Evolutionary conservation across 2,888 invertebrate genomes (phyloP), one percentile per base, ranked within the genome.

Genomic region (Hymenopus coronatus): DNA sequence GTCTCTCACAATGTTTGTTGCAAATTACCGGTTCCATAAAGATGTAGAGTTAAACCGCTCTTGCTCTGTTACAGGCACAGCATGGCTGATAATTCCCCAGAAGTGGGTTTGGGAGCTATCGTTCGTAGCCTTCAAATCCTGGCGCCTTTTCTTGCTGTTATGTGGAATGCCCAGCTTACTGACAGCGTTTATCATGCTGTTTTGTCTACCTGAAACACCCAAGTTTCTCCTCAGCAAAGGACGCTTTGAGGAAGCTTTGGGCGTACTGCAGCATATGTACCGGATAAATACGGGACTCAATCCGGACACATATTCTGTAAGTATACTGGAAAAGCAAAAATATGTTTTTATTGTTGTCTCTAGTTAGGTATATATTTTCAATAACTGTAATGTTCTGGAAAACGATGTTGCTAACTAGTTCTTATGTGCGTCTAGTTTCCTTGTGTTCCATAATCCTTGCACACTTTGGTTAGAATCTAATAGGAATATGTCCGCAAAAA

Each of bases 81-180:
- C 97, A 12, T 96, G 97, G 96, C 92, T 94, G 7, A 93, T 97
- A 30, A 94, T 98, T 89, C 96, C 97, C 0, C 93, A 95, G 84
- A 92, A 94, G 28, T 94, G 95, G 94, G 92, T 94, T 82, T 28
- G 89, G 15, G 33, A 86, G 27, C 84, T 90, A 84, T 84, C 89
- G 9, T 87, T 88, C 83, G 25, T 88, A 27, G 84, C 54, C 7
- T 95, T 95, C 92, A 95, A 94, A 2, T 95, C 96, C 0, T 96
- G 96, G 96, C 92, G 96, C 4, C 94, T 95, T 27, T 96, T 96
- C 91, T 94, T 96, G 40, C 94, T 95, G 0, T 94, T 96, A 2
- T 96, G 96, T 90, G 95, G 95, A 0, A 90, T 97, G 89, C 96
- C 97, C 15, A 96, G 96, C 30, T 92, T 97, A 0, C 91, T 96